Percentiles rank a stretch among this genome's conserved stretches.
Conservation (phyloP, 2,113 vertebrate species). For the Poeciliopsis turrubarensis region DNA sequence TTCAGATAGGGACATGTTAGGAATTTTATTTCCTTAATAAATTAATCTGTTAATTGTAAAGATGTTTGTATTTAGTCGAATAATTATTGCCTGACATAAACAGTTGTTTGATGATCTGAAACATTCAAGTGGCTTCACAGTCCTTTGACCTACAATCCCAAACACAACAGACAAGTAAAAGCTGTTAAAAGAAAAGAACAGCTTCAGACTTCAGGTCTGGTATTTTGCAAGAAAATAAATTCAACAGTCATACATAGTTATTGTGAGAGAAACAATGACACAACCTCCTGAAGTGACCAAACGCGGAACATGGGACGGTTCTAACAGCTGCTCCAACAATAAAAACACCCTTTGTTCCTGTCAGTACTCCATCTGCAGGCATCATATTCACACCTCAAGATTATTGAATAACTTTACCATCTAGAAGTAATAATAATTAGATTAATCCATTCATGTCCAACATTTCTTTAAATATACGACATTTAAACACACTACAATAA, state of each 20-base stretch:
- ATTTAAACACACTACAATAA: not conserved
- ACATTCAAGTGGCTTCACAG: too few relatives aligned
- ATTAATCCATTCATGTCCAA: slow-evolving; percentile 11
- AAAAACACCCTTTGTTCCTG: slow-evolving; percentile 16
- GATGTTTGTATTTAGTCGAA: too few relatives aligned
- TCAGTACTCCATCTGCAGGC: slow-evolving; percentile 7
- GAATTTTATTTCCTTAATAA: too few relatives aligned
- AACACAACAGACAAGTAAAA: too few relatives aligned
- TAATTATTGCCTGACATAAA: too few relatives aligned
- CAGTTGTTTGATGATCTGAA: too few relatives aligned
- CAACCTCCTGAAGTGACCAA: slow-evolving; percentile 19
- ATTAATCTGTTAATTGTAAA: too few relatives aligned
- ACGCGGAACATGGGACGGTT: slow-evolving; percentile 12
- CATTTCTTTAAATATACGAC: not conserved
- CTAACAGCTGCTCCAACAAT: slow-evolving; percentile 14
- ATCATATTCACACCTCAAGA: slow-evolving; percentile 10
- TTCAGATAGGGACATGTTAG: too few relatives aligned
- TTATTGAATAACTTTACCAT: slow-evolving; percentile 14
- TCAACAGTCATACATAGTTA: not conserved
- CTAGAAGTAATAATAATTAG: not conserved
- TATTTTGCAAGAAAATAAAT: not conserved
- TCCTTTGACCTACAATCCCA: too few relatives aligned
- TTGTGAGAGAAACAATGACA: slow-evolving; percentile 1
- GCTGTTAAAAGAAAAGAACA: too few relatives aligned
- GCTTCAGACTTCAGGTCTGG: not conserved